These are phyloP conservation scores for Otis tarda DNA, from an alignment of 2,113 vertebrate species.

Conservation along the genomic window DNA sequence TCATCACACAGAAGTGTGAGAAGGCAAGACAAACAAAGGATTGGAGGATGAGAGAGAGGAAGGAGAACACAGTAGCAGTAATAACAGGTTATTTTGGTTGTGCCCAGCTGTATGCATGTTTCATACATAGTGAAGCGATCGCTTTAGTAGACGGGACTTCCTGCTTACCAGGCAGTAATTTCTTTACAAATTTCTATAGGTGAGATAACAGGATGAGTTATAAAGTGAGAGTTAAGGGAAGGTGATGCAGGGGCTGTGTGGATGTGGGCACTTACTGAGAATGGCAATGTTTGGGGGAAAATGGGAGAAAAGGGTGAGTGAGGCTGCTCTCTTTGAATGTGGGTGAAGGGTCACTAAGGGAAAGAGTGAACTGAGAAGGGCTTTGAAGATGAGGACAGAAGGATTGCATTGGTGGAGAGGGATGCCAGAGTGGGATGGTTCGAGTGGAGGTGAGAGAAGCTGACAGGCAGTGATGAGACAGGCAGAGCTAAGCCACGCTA, in stretches of 20 bases:
- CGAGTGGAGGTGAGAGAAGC: not conserved
- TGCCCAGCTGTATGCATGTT: not conserved
- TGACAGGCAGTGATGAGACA: not conserved
- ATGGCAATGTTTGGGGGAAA: not conserved
- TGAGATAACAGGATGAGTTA: not conserved
- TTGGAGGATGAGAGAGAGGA: not conserved
- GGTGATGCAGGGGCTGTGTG: not conserved
- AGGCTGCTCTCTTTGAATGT: not conserved
- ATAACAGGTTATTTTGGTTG: not conserved
- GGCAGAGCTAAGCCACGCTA: not conserved
- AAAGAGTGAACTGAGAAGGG: not conserved
- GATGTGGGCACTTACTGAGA: not conserved
- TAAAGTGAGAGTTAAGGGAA: not conserved
- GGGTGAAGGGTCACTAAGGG: rapidly evolving
- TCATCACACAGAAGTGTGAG: not conserved
- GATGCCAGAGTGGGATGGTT: not conserved
- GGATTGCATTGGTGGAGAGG: not conserved
- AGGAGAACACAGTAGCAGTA: not conserved
- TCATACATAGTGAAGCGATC: not conserved
- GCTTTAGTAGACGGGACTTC: not conserved
- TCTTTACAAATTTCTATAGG: not conserved
- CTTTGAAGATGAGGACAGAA: not conserved
- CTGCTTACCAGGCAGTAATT: not conserved
- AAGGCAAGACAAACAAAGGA: not conserved
- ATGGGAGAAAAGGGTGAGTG: not conserved